Conservation (phyloP, 1,140 invertebrate genomes). For the Bathynomus jamesi region DNA sequence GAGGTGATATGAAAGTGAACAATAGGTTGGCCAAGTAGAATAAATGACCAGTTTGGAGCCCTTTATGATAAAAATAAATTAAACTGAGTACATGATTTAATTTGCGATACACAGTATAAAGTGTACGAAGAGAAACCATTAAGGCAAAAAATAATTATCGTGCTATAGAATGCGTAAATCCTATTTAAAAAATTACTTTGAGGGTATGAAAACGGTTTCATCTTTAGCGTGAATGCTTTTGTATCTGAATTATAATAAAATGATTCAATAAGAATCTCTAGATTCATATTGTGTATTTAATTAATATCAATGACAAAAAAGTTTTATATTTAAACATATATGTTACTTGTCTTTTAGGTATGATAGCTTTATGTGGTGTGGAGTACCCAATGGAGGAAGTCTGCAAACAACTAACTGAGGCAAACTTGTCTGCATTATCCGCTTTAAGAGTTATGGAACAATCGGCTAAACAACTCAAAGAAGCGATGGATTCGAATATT, state of each 20-base stretch:
- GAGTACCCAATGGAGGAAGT: slow-evolving; percentile 57
- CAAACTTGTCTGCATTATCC: slow-evolving; percentile 56
- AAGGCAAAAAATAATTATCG: neutral
- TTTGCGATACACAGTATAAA: neutral
- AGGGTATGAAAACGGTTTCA: too few species aligned
- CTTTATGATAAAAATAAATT: slow-evolving; percentile 45
- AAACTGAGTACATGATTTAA: slow-evolving; percentile 20
- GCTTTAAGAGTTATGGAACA: slow-evolving; percentile 49
- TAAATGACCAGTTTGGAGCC: neutral
- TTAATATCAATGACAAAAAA: too few species aligned
- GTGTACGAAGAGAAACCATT: neutral
- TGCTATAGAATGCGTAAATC: neutral
- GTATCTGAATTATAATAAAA: too few species aligned
- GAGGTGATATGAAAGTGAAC: too few species aligned
- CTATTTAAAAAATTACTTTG: too few species aligned
- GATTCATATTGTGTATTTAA: too few species aligned
- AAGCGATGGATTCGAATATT: slow-evolving; percentile 26
- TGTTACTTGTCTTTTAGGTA: too few species aligned
- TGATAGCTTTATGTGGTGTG: slow-evolving; percentile 55
- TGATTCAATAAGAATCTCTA: neutral
- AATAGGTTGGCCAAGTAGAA: too few species aligned
- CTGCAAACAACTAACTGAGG: slow-evolving; percentile 56
- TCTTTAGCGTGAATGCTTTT: too few species aligned
- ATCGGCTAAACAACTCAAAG: slow-evolving; percentile 33
- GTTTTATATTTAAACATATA: too few species aligned